phyloP scores from a whole-genome alignment of 2,888 invertebrate genomes.

The Helicoverpa assulta region DNA sequence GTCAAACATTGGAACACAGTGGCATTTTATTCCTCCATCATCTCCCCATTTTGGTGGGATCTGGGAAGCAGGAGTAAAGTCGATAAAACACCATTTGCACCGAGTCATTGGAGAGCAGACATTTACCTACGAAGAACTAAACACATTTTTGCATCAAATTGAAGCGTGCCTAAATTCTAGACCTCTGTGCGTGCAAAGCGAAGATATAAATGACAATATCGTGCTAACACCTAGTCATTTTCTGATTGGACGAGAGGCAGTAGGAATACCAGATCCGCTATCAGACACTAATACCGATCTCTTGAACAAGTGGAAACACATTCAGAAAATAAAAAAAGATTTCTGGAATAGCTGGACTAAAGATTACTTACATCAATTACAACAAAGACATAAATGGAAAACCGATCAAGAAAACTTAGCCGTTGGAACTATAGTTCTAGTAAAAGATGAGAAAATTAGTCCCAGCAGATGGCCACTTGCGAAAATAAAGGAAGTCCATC shows the following conservation, averaged over 20 bases:
- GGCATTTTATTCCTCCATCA: conserved; percentile 18
- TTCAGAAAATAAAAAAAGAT: conserved; percentile 14
- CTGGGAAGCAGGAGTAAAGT: too few relatives aligned
- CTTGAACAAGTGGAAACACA: conserved; percentile 12
- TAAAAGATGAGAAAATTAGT: neutral
- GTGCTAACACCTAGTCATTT: conserved; percentile 17
- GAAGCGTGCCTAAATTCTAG: conserved; percentile 17
- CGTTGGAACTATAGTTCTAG: neutral
- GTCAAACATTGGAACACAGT: conserved; percentile 13
- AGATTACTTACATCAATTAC: too few relatives aligned
- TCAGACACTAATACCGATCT: conserved; percentile 12
- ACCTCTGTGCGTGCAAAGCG: conserved; percentile 9
- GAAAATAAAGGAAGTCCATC: too few relatives aligned
- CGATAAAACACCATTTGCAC: conserved; percentile 14
- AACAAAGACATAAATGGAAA: too few relatives aligned
- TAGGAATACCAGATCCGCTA: conserved; percentile 13
- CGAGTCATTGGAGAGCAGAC: conserved; percentile 23
- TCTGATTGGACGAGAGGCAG: conserved; percentile 5
- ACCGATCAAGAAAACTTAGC: neutral
- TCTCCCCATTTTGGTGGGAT: conserved; percentile 15
- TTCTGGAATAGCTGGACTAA: neutral
- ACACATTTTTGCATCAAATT: conserved; percentile 17
- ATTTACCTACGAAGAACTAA: conserved; percentile 14
- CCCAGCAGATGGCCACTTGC: neutral
- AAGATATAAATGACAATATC: conserved; percentile 15